phyloP scores from a whole-genome alignment of 2,113 vertebrate species.

The Scolopax mira region DNA sequence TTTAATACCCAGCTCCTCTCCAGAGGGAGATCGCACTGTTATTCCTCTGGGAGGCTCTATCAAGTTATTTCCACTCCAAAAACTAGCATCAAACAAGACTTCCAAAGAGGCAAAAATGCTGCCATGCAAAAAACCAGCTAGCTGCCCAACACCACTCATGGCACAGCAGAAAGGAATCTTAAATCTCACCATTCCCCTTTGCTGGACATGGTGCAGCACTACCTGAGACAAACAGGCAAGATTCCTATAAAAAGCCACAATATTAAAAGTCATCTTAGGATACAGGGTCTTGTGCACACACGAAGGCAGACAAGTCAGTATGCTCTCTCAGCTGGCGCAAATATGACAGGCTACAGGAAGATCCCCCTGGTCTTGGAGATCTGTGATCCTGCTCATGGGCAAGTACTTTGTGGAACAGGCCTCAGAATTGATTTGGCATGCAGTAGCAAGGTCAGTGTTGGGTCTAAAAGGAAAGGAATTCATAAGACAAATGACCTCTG shows the following conservation, averaged over 20 bases:
- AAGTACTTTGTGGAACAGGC: neutral
- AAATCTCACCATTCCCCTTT: neutral
- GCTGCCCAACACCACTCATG: neutral
- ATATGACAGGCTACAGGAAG: neutral
- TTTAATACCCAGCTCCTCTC: neutral
- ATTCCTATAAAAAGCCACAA: neutral
- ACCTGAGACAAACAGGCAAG: neutral
- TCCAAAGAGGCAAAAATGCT: neutral
- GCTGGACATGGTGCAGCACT: neutral
- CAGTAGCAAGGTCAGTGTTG: neutral
- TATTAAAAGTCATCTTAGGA: neutral
- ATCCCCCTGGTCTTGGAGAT: neutral
- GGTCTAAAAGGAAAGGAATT: neutral
- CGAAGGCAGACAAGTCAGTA: neutral
- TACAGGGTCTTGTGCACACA: neutral
- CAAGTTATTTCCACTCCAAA: neutral
- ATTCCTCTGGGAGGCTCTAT: neutral
- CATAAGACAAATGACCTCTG: neutral
- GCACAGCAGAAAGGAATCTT: neutral
- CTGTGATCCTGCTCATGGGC: neutral
- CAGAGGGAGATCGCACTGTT: neutral
- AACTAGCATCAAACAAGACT: neutral
- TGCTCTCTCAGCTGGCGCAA: neutral
- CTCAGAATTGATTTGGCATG: neutral
- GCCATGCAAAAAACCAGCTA: neutral